phyloP scores from a whole-genome alignment of 1,140 invertebrate genomes.

The Caenorhabditis remanei region DNA sequence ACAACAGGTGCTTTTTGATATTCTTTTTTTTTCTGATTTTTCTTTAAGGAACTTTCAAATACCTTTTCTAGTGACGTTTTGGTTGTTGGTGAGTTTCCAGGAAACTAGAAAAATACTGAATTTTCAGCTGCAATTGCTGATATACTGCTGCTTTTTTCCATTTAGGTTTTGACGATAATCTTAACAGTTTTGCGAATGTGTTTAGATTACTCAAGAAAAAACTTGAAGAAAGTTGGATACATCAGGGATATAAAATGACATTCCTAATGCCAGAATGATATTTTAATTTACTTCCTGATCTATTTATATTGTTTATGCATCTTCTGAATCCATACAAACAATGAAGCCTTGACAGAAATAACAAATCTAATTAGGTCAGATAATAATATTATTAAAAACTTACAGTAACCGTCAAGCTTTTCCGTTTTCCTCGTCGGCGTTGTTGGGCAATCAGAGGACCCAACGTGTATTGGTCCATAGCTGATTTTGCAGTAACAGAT shows the following conservation, averaged over 20 bases:
- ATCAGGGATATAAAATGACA: background rate
- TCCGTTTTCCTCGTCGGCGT: slow-evolving; percentile 25
- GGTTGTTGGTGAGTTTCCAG: slow-evolving; percentile 9
- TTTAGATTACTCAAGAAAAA: background rate
- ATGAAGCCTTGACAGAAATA: slow-evolving; percentile 32
- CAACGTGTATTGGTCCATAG: slow-evolving; percentile 33
- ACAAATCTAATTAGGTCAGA: background rate
- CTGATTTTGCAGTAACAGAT: no score
- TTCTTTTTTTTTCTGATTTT: background rate
- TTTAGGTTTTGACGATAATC: background rate
- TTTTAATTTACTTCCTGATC: background rate
- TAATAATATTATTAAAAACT: background rate
- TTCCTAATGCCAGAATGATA: no score
- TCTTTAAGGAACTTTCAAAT: background rate
- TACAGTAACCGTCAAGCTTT: slow-evolving; percentile 45
- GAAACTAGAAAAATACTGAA: background rate
- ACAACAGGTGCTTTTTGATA: slow-evolving; percentile 30
- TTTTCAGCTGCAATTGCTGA: slow-evolving; percentile 15
- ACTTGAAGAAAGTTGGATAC: background rate
- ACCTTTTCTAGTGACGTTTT: background rate
- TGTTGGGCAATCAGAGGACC: slow-evolving; percentile 32
- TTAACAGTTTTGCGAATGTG: background rate
- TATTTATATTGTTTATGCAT: background rate
- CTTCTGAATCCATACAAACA: background rate
- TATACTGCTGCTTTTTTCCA: background rate